phyloP scores from a whole-genome alignment of 2,797 vertebrate genomes.

The Gymnoscopelus braueri region DNA sequence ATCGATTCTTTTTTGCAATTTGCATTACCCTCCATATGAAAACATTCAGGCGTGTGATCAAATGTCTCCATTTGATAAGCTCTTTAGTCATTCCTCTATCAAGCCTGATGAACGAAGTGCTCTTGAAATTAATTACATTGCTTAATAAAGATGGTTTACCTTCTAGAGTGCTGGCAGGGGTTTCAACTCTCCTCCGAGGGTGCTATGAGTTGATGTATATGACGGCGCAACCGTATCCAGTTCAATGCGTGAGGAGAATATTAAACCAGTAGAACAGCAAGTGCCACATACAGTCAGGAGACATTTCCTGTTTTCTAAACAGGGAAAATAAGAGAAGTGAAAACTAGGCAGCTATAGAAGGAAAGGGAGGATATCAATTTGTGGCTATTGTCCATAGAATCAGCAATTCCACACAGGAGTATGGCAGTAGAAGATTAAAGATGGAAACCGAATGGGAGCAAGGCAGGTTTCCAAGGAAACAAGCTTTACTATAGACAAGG shows the following conservation, averaged over 20 bases:
- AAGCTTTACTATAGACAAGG: constrained; percentile 38
- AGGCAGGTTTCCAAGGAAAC: constrained; percentile 71
- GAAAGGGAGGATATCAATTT: constrained; percentile 22
- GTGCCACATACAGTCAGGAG: constrained; percentile 17
- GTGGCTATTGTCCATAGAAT: constrained; percentile 23
- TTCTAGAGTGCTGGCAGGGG: constrained; percentile 40
- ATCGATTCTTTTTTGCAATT: neutral
- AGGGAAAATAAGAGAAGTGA: constrained; percentile 26
- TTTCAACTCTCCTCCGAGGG: constrained; percentile 45
- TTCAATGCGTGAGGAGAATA: constrained; percentile 30
- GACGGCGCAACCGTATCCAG: constrained; percentile 31
- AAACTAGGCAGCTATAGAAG: constrained; percentile 12
- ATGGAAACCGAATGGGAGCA: constrained; percentile 31
- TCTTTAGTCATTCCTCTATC: constrained; percentile 11
- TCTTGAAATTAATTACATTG: constrained; percentile 49
- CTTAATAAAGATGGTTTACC: constrained; percentile 54
- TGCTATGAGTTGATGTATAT: constrained; percentile 44
- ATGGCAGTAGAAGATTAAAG: constrained; percentile 56
- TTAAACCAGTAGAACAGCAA: constrained; percentile 29
- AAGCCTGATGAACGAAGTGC: constrained; percentile 36
- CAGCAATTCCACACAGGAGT: constrained; percentile 29
- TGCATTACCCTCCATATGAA: neutral
- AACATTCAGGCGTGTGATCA: constrained; percentile 1
- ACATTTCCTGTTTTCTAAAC: constrained; percentile 24
- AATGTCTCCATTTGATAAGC: too few relatives aligned